These are phyloP conservation scores for Drosophila kuntzei DNA, from an alignment of 2,888 invertebrate genomes.

Conservation along the genomic window DNA sequence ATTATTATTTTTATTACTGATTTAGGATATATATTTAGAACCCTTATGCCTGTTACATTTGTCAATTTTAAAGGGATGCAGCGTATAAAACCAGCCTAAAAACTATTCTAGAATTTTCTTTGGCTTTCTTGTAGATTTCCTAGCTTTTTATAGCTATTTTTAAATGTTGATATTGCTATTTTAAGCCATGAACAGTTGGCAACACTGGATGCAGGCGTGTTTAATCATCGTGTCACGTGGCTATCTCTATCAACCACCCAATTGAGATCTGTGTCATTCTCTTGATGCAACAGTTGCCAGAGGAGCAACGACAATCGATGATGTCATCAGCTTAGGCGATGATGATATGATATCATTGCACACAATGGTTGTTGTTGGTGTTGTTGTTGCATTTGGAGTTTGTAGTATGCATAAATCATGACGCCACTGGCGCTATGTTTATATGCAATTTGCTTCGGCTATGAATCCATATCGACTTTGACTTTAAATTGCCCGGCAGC, in stretches of 20 bases:
- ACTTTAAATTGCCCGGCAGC: slow-evolving; percentile 32
- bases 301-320: slow-evolving; percentile 33
- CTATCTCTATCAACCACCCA: neutral
- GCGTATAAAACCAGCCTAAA: too few relatives aligned
- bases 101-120: too few relatives aligned
- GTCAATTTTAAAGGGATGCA: too few relatives aligned
- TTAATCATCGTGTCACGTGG: slow-evolving; percentile 9
- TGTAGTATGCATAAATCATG: slow-evolving; percentile 40
- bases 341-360: slow-evolving; percentile 48
- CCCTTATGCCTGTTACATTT: too few relatives aligned
- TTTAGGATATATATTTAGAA: too few relatives aligned
- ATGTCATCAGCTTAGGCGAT: slow-evolving; percentile 41
- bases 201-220: too few relatives aligned
- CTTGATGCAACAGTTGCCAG: slow-evolving; percentile 16
- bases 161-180: too few relatives aligned
- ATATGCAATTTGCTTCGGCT: slow-evolving; percentile 53
- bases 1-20: too few relatives aligned
- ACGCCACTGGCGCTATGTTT: slow-evolving; percentile 59
- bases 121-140: too few relatives aligned
- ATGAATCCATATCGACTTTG: slow-evolving; percentile 37
- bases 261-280: slow-evolving; percentile 6
- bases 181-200: too few relatives aligned
- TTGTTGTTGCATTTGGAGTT: slow-evolving; percentile 3
- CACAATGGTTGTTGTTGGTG: slow-evolving; percentile 18
- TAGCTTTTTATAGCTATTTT: too few relatives aligned